phyloP scores from a whole-genome alignment of 2,888 invertebrate genomes.

The Oxyscelio sp. region DNA sequence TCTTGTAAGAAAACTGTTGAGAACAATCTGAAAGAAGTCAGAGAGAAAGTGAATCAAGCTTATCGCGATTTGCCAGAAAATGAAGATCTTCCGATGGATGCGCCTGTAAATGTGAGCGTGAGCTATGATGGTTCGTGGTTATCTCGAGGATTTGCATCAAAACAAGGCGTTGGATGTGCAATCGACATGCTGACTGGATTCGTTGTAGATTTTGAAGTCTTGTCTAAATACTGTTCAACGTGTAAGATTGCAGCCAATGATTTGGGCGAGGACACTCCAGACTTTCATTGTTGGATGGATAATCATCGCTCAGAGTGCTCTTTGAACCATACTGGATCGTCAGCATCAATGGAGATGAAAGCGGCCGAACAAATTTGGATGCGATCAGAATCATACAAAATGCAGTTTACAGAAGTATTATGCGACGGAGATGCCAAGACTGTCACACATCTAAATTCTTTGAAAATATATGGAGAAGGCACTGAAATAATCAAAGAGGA shows the following conservation, averaged over 20 bases:
- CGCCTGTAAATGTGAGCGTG: constrained; percentile 3
- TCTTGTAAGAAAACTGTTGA: background rate
- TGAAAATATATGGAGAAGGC: constrained; percentile 4
- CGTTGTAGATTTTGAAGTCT: background rate
- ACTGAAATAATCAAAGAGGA: background rate
- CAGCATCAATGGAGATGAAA: constrained; percentile 34
- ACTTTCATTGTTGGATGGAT: no score
- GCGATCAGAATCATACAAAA: background rate
- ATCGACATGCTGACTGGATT: constrained; percentile 14
- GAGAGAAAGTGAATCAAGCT: background rate
- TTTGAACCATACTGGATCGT: constrained; percentile 14
- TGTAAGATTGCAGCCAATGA: background rate
- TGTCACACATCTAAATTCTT: constrained; percentile 16
- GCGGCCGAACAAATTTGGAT: constrained; percentile 19
- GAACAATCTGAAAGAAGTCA: constrained; percentile 3
- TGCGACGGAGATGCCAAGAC: no score
- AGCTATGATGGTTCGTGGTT: constrained; percentile 30
- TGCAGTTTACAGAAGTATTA: constrained; percentile 15
- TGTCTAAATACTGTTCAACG: background rate
- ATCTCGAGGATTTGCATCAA: constrained; percentile 19
- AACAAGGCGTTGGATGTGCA: constrained; percentile 16
- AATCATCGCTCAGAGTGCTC: background rate
- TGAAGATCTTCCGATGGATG: background rate
- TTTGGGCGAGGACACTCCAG: constrained; percentile 18
- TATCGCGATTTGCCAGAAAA: background rate